phyloP scores from a whole-genome alignment of 2,113 vertebrate genomes.

The Danio rerio region GRCz12tu NC_133189.1:29193001-29193500 shows the following conservation, averaged over 20 bases:
- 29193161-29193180: constrained; percentile 53
- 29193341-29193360: constrained; percentile 56
- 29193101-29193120: background rate
- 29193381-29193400: constrained; percentile 59
- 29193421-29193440: constrained; percentile 26
- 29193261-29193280: constrained; percentile 66
- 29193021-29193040: constrained; percentile 11
- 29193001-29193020: constrained; percentile 18
- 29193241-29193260: constrained; percentile 70
- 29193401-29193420: constrained; percentile 14
- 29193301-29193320: constrained; percentile 52
- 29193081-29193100: constrained; percentile 23
- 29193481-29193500: background rate
- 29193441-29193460: constrained; percentile 27
- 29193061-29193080: constrained; percentile 1
- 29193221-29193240: constrained; percentile 62
- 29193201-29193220: constrained; percentile 52
- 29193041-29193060: background rate
- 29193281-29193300: constrained; percentile 64
- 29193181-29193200: constrained; percentile 60
- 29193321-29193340: constrained; percentile 61
- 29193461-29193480: constrained; percentile 42
- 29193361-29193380: constrained; percentile 54
- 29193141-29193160: background rate
- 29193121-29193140: constrained; percentile 36